These are phyloP conservation scores for Sarcophaga subvicina DNA, from an alignment of 2,888 invertebrate genomes.

Conservation along the genomic window DNA sequence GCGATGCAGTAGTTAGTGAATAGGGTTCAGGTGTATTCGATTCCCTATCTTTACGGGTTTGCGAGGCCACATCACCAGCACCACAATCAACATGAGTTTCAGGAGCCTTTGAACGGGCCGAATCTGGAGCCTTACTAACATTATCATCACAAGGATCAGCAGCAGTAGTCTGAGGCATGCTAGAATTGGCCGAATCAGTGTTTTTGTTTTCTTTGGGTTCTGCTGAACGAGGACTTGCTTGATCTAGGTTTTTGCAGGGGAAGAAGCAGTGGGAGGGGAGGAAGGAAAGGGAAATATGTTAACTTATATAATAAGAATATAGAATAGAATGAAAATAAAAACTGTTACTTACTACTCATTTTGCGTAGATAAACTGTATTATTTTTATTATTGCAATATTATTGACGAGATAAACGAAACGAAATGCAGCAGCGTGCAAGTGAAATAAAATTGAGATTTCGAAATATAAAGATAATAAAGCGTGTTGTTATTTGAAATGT, in stretches of 20 bases:
- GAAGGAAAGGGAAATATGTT: neutral
- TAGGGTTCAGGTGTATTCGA: conserved; percentile 70
- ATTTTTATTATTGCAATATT: conserved; percentile 45
- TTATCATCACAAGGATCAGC: neutral
- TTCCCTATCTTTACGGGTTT: conserved; percentile 68
- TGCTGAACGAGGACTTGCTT: conserved; percentile 16
- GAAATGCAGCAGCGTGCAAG: conserved; percentile 72
- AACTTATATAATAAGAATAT: neutral
- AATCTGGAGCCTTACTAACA: conserved; percentile 29
- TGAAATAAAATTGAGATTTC: conserved; percentile 58
- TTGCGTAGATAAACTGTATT: conserved; percentile 72
- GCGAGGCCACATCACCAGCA: conserved; percentile 64
- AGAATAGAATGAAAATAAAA: neutral
- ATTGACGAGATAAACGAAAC: conserved; percentile 23
- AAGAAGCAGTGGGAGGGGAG: neutral
- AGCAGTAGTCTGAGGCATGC: neutral
- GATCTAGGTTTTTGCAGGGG: conserved; percentile 4
- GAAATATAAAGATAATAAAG: conserved; percentile 56
- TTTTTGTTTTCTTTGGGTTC: neutral
- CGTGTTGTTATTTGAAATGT: conserved; percentile 27
- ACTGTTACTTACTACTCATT: conserved; percentile 74
- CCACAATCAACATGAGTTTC: conserved; percentile 59
- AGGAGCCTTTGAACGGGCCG: conserved; percentile 50
- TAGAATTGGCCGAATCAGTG: neutral
- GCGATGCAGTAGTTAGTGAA: conserved; percentile 67